These are phyloP conservation scores for Oreortyx pictus DNA, from an alignment of 2,797 vertebrate species.

Conservation along the genomic window DNA sequence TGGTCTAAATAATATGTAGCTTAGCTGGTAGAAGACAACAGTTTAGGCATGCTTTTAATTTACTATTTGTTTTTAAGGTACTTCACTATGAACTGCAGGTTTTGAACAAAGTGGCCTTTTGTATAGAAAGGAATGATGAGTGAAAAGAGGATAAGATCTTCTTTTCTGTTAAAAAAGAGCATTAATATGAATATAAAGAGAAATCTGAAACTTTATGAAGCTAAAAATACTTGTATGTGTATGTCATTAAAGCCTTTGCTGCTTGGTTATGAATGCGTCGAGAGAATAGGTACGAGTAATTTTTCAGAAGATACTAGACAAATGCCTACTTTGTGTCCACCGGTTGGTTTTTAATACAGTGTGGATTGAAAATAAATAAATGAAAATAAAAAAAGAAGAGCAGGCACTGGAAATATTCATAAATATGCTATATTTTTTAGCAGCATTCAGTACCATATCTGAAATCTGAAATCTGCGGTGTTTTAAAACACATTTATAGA, in stretches of 20 bases:
- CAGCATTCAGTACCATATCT: background rate
- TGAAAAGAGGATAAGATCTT: background rate
- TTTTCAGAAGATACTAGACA: background rate
- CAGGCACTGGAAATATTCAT: background rate
- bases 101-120: background rate
- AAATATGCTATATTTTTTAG: background rate
- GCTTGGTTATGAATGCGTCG: background rate
- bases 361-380: background rate
- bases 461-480: background rate
- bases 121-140: background rate
- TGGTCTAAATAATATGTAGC: background rate
- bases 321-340: background rate
- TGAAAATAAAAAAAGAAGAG: background rate
- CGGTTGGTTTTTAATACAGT: background rate
- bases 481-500: background rate
- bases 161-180: background rate
- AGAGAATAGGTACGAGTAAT: background rate
- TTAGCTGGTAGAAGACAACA: background rate
- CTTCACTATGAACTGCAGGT: background rate
- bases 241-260: background rate
- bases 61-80: background rate
- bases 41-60: background rate
- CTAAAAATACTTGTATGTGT: background rate
- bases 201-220: slow-evolving; percentile 3
- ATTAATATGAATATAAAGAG: background rate